Evolutionary conservation across 2,113 vertebrate genomes (phyloP).

Genomic region (Aspidoscelis tigris): DNA sequence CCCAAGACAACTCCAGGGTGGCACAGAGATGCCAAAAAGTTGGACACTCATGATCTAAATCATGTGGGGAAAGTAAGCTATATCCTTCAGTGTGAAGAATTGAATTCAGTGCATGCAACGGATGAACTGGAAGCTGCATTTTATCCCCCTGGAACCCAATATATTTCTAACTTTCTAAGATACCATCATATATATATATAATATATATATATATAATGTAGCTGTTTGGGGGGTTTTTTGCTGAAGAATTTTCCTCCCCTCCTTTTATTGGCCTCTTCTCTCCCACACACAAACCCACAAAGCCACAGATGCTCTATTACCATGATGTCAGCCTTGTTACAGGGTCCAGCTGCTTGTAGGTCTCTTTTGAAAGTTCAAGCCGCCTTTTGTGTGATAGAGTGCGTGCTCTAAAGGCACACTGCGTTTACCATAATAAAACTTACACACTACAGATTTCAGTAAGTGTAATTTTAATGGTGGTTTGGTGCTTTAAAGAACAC

Average conservation of each 20-base stretch:
- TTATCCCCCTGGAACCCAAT: conserved; percentile 51
- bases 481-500: conserved; percentile 79
- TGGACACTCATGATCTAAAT: no score
- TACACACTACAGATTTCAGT: conserved; percentile 78
- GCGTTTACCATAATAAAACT: conserved; percentile 75
- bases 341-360: conserved; percentile 79
- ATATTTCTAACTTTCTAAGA: conserved; percentile 69
- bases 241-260: conserved; percentile 69
- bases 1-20: no score
- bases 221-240: conserved; percentile 53
- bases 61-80: neutral
- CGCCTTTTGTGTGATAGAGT: conserved; percentile 61
- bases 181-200: conserved; percentile 51
- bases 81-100: conserved; percentile 40
- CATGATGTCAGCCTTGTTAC: conserved; percentile 75
- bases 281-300: conserved; percentile 73
- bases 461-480: conserved; percentile 79
- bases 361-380: conserved; percentile 78
- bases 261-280: conserved; percentile 73
- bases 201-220: conserved; percentile 42
- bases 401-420: conserved; percentile 75
- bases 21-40: no score
- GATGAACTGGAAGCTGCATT: conserved; percentile 47
- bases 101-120: conserved; percentile 57
- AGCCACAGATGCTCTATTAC: conserved; percentile 71